Evolutionary conservation across 2,797 vertebrate species (phyloP).

Genomic region (Paramormyrops hopkinsi): DNA sequence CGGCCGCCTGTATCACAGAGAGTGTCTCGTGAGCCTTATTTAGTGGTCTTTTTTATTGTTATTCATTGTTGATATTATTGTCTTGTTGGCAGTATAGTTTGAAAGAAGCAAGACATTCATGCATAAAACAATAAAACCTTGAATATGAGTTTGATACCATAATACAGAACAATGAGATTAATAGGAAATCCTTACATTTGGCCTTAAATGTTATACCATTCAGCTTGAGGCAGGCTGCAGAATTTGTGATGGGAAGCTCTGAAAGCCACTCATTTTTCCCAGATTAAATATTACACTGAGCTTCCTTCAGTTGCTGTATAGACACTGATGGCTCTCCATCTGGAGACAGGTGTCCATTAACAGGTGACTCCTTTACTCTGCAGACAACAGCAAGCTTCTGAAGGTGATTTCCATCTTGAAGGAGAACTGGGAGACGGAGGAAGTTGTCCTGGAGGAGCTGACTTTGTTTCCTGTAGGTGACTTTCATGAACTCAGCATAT

Average conservation of each 20-base stretch:
- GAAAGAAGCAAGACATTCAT: neutral
- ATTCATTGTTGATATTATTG: neutral
- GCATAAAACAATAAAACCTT: neutral
- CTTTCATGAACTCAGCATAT: neutral
- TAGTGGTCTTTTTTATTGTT: neutral
- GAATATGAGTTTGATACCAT: neutral
- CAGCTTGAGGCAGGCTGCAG: neutral
- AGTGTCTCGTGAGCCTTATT: neutral
- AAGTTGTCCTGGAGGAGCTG: slow-evolving; percentile 68
- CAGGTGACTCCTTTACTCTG: neutral
- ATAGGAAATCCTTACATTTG: neutral
- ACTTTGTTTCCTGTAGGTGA: slow-evolving; percentile 58
- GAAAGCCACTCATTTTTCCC: neutral
- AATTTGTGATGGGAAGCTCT: neutral
- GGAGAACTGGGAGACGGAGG: slow-evolving; percentile 46
- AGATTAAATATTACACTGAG: neutral
- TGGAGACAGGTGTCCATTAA: neutral
- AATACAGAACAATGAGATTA: neutral
- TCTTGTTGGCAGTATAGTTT: neutral
- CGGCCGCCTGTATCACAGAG: neutral
- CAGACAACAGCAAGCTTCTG: slow-evolving; percentile 68
- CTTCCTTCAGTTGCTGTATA: neutral
- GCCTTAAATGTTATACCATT: neutral
- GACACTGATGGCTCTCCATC: neutral
- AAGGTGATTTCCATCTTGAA: slow-evolving; percentile 58